These are phyloP conservation scores for Amphiprion clarkii DNA, from an alignment of 2,797 vertebrate genomes.

Conservation along the genomic window DNA sequence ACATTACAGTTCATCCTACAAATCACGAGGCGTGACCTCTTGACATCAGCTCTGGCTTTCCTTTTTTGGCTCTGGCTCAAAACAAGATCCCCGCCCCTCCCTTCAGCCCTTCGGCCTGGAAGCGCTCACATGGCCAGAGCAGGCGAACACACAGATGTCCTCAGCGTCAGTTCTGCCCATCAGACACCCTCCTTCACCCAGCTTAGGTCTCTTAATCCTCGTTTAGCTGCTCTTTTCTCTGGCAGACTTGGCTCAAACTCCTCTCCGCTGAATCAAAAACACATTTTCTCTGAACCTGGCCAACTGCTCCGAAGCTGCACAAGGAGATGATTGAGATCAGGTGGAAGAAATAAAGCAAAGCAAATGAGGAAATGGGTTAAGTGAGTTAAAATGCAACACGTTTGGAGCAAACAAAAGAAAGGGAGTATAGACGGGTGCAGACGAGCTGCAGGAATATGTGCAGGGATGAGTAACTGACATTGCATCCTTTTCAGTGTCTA, in stretches of 20 bases:
- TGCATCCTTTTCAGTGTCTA: not conserved
- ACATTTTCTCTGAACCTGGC: conserved; percentile 43
- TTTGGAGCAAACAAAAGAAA: not conserved
- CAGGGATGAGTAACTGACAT: not conserved
- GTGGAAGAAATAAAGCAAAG: conserved; percentile 32
- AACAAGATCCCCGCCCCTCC: conserved; percentile 12
- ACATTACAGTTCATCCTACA: conserved; percentile 31
- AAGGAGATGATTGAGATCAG: conserved; percentile 27
- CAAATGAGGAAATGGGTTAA: conserved; percentile 37
- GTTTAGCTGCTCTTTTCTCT: conserved; percentile 80
- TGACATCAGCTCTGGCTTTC: conserved; percentile 59
- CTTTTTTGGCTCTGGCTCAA: conserved; percentile 64
- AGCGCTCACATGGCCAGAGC: conserved; percentile 75
- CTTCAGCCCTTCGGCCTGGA: conserved; percentile 12
- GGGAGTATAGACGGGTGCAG: not conserved
- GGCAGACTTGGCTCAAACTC: conserved; percentile 57
- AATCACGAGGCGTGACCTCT: conserved; percentile 50
- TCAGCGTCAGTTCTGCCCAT: conserved; percentile 56
- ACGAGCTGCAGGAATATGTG: not conserved
- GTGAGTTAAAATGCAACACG: conserved; percentile 9
- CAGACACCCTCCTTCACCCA: conserved; percentile 71
- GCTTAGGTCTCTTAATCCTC: conserved; percentile 79
- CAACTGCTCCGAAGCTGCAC: not conserved
- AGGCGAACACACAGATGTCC: conserved; percentile 74
- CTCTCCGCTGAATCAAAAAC: conserved; percentile 41